phyloP scores from a whole-genome alignment of 2,113 vertebrate species.

The Pionites leucogaster region DNA sequence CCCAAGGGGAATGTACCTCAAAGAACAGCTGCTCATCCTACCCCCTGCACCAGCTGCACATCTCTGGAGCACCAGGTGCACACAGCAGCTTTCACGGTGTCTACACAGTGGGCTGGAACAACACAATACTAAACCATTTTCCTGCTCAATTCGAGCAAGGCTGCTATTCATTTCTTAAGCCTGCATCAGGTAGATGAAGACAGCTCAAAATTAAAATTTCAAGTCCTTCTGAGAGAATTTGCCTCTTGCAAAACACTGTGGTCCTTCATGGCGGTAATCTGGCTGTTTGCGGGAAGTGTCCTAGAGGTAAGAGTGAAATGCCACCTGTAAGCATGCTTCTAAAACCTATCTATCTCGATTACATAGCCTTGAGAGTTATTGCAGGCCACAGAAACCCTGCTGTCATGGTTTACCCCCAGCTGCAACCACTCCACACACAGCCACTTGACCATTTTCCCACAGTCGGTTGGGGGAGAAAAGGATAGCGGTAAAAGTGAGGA shows the following conservation, averaged over 20 bases:
- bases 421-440: neutral
- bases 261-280: neutral
- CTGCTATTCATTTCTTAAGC: neutral
- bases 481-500: neutral
- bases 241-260: neutral
- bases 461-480: neutral
- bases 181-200: neutral
- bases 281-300: neutral
- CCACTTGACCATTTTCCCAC: neutral
- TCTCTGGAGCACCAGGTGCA: conserved; percentile 29
- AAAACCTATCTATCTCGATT: neutral
- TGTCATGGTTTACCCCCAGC: neutral
- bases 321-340: neutral
- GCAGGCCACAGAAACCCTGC: neutral
- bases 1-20: neutral
- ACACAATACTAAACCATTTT: neutral
- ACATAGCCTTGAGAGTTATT: neutral
- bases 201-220: neutral
- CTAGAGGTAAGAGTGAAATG: neutral
- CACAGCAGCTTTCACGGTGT: neutral
- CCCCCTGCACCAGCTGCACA: conserved; percentile 46
- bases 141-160: neutral
- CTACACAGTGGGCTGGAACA: neutral
- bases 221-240: neutral
- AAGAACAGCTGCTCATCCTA: conserved; percentile 36